Percentiles rank a stretch among this genome's conserved stretches.
phyloP scores from a whole-genome alignment of 2,888 invertebrate genomes.

The Trichogramma evanescens region DNA sequence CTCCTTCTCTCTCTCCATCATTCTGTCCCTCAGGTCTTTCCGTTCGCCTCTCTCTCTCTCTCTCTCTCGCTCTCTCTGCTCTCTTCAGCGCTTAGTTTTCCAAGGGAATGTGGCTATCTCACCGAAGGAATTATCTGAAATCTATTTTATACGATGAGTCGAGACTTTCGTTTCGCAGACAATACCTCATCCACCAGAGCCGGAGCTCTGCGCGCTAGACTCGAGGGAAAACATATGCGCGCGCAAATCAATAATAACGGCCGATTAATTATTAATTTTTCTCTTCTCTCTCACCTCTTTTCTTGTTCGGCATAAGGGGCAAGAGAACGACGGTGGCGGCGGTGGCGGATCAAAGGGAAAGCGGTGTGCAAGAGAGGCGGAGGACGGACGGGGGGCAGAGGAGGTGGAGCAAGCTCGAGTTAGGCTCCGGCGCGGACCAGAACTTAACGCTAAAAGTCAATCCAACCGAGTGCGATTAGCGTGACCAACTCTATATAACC shows the following conservation, averaged over 20 bases:
- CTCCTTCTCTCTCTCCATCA: slow-evolving; percentile 10
- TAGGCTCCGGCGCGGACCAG: slow-evolving; percentile 11
- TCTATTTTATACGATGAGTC: slow-evolving; percentile 8
- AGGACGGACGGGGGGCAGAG: background rate
- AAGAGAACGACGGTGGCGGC: background rate
- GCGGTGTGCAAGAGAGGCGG: background rate
- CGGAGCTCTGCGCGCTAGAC: no score
- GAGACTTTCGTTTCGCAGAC: background rate
- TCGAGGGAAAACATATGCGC: no score
- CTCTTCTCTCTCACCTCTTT: background rate
- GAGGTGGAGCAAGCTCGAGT: background rate
- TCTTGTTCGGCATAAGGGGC: background rate
- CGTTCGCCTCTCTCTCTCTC: slow-evolving; percentile 1
- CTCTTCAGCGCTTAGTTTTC: slow-evolving; percentile 12
- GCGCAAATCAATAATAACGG: no score
- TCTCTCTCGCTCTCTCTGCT: slow-evolving; percentile 10
- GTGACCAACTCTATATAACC: slow-evolving; percentile 28
- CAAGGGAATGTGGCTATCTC: background rate
- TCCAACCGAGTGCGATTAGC: slow-evolving; percentile 38
- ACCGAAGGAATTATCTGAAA: slow-evolving; percentile 8
- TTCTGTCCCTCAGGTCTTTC: slow-evolving; percentile 10
- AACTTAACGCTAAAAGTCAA: slow-evolving; percentile 38
- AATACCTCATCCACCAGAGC: background rate
- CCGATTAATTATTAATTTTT: no score
- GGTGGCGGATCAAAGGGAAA: background rate